Evolutionary conservation across 2,113 vertebrate genomes (phyloP).

Genomic region (Parus major): DNA sequence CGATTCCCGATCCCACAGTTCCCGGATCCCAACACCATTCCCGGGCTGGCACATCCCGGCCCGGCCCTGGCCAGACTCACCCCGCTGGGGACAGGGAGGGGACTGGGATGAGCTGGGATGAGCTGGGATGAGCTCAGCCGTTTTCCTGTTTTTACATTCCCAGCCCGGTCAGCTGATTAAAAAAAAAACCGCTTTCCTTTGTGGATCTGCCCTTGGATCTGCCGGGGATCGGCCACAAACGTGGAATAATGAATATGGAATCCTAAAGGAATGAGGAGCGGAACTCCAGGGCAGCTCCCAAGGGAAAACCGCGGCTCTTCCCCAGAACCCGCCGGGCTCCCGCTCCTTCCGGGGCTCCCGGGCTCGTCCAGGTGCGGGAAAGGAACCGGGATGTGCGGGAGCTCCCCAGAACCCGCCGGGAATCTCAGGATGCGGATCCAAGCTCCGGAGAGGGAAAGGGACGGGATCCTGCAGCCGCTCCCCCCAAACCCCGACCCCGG

Average conservation of each 20-base stretch:
- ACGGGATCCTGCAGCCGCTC: rapidly evolving
- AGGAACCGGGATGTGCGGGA: rapidly evolving
- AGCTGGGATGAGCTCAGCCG: slow-evolving; percentile 30
- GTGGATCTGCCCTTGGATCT: background rate
- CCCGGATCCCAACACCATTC: background rate
- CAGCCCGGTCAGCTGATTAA: background rate
- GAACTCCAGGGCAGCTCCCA: background rate
- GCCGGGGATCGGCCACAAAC: background rate
- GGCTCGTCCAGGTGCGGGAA: rapidly evolving
- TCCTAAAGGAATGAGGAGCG: rapidly evolving
- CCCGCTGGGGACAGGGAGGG: background rate
- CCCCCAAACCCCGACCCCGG: rapidly evolving
- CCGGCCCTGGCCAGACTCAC: background rate
- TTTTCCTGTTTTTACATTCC: slow-evolving; percentile 53
- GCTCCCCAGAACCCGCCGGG: rapidly evolving
- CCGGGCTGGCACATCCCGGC: background rate
- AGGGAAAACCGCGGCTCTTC: background rate
- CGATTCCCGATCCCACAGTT: rapidly evolving
- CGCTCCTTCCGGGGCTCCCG: background rate
- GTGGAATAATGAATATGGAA: rapidly evolving
- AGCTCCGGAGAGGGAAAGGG: background rate
- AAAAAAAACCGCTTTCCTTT: background rate
- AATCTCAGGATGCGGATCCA: rapidly evolving
- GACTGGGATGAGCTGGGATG: slow-evolving; percentile 1
- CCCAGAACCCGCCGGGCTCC: rapidly evolving